phyloP scores from a whole-genome alignment of 2,113 vertebrate species.

The Polypterus senegalus region DNA sequence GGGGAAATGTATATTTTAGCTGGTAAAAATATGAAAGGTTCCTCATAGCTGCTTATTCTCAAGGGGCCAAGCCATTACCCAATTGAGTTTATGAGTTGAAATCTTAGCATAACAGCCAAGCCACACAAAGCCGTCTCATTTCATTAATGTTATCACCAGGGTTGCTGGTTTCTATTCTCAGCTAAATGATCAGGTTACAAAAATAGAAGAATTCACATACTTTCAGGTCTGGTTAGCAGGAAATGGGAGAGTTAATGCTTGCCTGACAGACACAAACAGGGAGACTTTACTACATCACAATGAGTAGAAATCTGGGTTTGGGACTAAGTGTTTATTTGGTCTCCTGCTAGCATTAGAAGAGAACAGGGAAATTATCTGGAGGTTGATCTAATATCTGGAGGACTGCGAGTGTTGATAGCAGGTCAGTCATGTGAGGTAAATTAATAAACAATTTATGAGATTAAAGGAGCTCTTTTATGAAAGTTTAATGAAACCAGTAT shows the following conservation, averaged over 20 bases:
- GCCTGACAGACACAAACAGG: neutral
- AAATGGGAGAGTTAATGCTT: neutral
- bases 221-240: neutral
- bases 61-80: neutral
- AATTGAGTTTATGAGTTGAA: slow-evolving; percentile 3
- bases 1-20: neutral
- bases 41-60: slow-evolving; percentile 1
- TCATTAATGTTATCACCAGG: neutral
- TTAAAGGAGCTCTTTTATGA: slow-evolving; percentile 10
- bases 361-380: slow-evolving; percentile 7
- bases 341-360: neutral
- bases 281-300: slow-evolving; percentile 6
- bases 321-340: neutral
- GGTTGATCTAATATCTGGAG: slow-evolving; percentile 7
- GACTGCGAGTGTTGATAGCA: slow-evolving; percentile 18
- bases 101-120: neutral
- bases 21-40: neutral
- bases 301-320: neutral
- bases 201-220: neutral
- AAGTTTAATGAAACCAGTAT: slow-evolving; percentile 20
- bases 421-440: slow-evolving; percentile 9
- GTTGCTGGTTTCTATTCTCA: neutral
- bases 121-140: neutral
- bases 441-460: slow-evolving; percentile 16
- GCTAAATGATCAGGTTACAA: neutral